These are phyloP conservation scores for Dendrolimus houi DNA, from an alignment of 2,888 invertebrate species.

Conservation along the genomic window DNA sequence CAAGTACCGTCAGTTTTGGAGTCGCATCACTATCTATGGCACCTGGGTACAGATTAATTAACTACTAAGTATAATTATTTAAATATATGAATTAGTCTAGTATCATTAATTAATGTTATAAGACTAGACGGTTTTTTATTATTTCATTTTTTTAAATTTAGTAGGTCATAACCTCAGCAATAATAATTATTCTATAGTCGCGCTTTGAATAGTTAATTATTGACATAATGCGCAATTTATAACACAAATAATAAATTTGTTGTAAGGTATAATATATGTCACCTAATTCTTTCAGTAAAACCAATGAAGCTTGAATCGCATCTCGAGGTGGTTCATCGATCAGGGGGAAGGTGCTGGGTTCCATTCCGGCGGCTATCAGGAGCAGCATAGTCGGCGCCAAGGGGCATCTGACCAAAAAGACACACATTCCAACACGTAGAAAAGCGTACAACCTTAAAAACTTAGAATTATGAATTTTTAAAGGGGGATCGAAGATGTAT, in stretches of 20 bases:
- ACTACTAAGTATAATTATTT: no score
- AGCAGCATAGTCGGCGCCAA: conserved; percentile 86
- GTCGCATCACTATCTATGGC: conserved; percentile 79
- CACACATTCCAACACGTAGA: no score
- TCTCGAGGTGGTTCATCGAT: conserved; percentile 91
- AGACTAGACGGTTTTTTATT: no score
- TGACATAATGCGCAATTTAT: background rate
- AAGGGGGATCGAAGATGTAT: no score
- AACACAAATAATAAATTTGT: background rate
- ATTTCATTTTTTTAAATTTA: no score
- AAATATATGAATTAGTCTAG: no score
- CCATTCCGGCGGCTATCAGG: conserved; percentile 88
- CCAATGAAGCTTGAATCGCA: conserved; percentile 79
- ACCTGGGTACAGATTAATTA: conserved; percentile 40
- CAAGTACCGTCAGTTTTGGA: conserved; percentile 84
- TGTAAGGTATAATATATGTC: conserved; percentile 8
- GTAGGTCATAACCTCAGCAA: no score
- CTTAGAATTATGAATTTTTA: no score
- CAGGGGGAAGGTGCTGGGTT: conserved; percentile 90
- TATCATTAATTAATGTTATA: no score
- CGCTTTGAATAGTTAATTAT: no score
- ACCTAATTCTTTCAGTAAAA: conserved; percentile 80
- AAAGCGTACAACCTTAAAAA: no score
- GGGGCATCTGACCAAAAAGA: conserved; percentile 51
- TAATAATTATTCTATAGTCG: no score